These are phyloP conservation scores for Dusona sp. DNA, from an alignment of 2,888 invertebrate genomes.

Conservation along the genomic window DNA sequence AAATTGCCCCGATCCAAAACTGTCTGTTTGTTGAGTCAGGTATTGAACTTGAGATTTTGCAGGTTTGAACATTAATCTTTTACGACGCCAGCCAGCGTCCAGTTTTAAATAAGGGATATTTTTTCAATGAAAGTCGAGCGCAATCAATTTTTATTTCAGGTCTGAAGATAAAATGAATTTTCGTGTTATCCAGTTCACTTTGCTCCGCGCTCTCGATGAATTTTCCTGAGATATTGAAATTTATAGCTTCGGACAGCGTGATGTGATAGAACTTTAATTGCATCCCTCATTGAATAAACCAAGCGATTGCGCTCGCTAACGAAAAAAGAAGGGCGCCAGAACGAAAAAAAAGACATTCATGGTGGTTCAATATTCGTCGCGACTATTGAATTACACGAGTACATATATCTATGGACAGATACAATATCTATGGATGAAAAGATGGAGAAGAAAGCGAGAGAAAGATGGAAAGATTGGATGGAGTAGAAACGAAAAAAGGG, in stretches of 20 bases:
- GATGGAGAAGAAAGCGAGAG: not conserved
- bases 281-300: constrained; percentile 24
- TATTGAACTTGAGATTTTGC: not conserved
- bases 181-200: not conserved
- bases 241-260: constrained; percentile 6
- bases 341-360: constrained; percentile 9
- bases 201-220: not conserved
- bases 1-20: not conserved
- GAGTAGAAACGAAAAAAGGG: not conserved
- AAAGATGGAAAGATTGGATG: not conserved
- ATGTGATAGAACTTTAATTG: constrained; percentile 49
- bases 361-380: not conserved
- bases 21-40: not conserved
- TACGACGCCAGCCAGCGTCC: not conserved
- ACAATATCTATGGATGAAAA: not conserved
- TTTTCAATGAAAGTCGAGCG: not conserved
- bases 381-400: not conserved
- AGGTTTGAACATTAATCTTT: not conserved
- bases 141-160: not conserved
- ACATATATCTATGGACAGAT: not conserved
- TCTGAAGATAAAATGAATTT: not conserved
- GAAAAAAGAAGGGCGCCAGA: not conserved
- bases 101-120: not conserved
- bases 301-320: not conserved
- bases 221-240: constrained; percentile 20